These are phyloP conservation scores for Microtus pennsylvanicus DNA, from an alignment of 2,113 vertebrate genomes.

Conservation along the genomic window DNA sequence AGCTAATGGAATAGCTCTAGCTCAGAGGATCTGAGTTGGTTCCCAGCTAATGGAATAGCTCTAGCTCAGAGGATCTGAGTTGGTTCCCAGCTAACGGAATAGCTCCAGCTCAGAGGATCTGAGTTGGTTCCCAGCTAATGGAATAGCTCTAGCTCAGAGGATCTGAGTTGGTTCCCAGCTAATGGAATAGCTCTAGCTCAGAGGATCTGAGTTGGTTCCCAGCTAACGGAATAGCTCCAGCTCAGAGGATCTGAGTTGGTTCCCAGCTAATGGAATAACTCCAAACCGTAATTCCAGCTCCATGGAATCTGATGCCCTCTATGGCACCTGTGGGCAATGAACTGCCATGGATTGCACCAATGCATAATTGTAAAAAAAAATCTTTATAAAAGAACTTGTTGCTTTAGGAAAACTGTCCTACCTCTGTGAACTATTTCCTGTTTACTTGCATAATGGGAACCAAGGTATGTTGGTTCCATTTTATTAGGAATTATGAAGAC, in stretches of 20 bases:
- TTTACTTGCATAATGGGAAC: neutral
- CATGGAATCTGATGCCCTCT: neutral
- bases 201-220: too few relatives aligned
- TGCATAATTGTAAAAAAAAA: neutral
- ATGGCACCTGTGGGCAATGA: neutral
- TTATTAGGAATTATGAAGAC: neutral
- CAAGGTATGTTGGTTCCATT: neutral
- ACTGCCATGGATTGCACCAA: neutral
- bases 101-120: neutral
- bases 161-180: neutral
- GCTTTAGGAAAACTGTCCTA: neutral
- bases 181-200: too few relatives aligned
- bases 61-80: neutral
- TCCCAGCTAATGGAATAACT: neutral
- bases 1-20: too few relatives aligned
- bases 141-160: neutral
- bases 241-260: neutral
- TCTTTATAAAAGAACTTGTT: neutral
- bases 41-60: too few relatives aligned
- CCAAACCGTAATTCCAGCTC: neutral
- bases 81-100: neutral
- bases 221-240: too few relatives aligned
- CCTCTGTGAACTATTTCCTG: neutral
- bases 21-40: too few relatives aligned
- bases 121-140: neutral